These are phyloP conservation scores for Miltochrista miniata DNA, from an alignment of 2,888 invertebrate species.

Conservation along the genomic window DNA sequence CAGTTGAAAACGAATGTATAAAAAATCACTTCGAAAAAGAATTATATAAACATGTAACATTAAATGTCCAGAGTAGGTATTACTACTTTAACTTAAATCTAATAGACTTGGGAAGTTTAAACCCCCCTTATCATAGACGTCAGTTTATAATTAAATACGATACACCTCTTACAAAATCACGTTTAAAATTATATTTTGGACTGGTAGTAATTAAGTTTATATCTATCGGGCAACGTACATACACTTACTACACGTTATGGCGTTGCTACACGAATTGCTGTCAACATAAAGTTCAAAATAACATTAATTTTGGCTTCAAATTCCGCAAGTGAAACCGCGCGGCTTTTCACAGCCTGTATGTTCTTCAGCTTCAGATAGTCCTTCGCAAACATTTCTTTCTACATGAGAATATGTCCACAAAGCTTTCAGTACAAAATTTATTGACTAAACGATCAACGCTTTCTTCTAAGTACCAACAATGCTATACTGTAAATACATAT, in stretches of 20 bases:
- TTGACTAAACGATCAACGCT: too few relatives aligned
- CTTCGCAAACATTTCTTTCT: too few relatives aligned
- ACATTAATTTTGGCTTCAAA: constrained; percentile 5
- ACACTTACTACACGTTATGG: constrained; percentile 44
- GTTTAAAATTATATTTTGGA: constrained; percentile 37
- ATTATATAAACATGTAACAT: constrained; percentile 15
- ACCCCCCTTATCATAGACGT: constrained; percentile 19
- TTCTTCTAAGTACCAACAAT: too few relatives aligned
- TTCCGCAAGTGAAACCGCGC: constrained; percentile 30
- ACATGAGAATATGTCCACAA: too few relatives aligned
- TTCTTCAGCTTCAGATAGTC: too few relatives aligned
- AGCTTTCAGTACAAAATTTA: too few relatives aligned
- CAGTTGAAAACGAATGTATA: constrained; percentile 43
- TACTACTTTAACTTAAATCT: constrained; percentile 34
- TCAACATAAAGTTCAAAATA: constrained; percentile 19
- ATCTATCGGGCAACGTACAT: constrained; percentile 42
- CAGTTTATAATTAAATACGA: constrained; percentile 24
- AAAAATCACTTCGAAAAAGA: constrained; percentile 26
- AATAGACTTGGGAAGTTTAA: constrained; percentile 27
- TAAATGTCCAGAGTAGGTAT: constrained; percentile 13
- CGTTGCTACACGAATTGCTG: constrained; percentile 42
- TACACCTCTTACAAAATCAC: constrained; percentile 29
- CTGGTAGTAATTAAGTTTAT: constrained; percentile 23
- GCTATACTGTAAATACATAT: too few relatives aligned
- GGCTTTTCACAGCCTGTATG: constrained; percentile 5